Evolutionary conservation across 2,888 invertebrate genomes (phyloP).

Genomic region (Gastrophysa polygoni): DNA sequence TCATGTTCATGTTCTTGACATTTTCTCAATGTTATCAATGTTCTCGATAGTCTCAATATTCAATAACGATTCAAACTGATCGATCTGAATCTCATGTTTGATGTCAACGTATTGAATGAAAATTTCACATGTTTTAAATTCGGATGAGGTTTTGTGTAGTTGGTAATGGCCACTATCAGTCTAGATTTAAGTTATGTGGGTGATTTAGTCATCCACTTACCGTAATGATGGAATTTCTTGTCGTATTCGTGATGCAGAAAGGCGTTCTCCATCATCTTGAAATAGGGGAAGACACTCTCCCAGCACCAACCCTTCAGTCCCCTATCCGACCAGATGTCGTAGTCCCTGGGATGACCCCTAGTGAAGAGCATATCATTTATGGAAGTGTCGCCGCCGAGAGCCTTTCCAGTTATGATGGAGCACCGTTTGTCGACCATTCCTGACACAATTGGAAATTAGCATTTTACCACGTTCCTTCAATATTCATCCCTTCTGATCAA

Average conservation of each 20-base stretch:
- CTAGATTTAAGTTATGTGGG: too few species aligned
- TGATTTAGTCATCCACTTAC: slow-evolving; percentile 17
- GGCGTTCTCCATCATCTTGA: slow-evolving; percentile 77
- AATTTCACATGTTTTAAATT: too few species aligned
- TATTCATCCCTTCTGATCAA: too few species aligned
- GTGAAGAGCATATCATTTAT: slow-evolving; percentile 85
- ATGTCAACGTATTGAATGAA: too few species aligned
- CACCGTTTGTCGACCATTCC: slow-evolving; percentile 47
- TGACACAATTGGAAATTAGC: slow-evolving; percentile 26
- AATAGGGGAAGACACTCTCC: slow-evolving; percentile 74
- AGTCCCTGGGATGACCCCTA: slow-evolving; percentile 73
- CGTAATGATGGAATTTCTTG: slow-evolving; percentile 61
- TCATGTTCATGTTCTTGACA: too few species aligned
- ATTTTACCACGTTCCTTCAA: neutral
- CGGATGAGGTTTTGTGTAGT: too few species aligned
- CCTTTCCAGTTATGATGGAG: slow-evolving; percentile 65
- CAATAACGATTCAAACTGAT: too few species aligned
- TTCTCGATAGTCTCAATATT: too few species aligned
- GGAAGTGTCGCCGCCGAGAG: slow-evolving; percentile 81
- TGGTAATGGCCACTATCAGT: too few species aligned
- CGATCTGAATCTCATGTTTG: too few species aligned
- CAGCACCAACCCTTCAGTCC: slow-evolving; percentile 80
- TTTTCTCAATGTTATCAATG: too few species aligned
- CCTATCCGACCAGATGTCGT: slow-evolving; percentile 74
- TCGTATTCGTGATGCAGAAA: slow-evolving; percentile 62